Evolutionary conservation across 2,113 vertebrate genomes (phyloP).

Genomic region (Ornithorhynchus anatinus): DNA sequence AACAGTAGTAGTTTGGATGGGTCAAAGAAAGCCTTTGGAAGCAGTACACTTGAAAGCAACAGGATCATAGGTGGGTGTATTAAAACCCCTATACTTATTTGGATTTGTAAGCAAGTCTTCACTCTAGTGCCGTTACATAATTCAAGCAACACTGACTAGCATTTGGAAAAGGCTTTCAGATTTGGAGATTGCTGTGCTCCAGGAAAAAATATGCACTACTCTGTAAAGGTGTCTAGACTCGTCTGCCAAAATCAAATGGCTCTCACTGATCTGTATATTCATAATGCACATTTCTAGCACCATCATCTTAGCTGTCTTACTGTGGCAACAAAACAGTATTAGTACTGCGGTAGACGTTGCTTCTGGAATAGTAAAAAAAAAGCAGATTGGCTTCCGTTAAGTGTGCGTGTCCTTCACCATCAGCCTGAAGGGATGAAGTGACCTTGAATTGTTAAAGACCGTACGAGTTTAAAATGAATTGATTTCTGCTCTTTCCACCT

Average conservation of each 20-base stretch:
- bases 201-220: no score
- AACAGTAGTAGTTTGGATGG: no score
- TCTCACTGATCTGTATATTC: constrained; percentile 56
- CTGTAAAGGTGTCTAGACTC: constrained; percentile 11
- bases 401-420: constrained; percentile 28
- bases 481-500: constrained; percentile 1
- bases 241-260: neutral
- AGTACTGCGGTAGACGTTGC: constrained; percentile 2
- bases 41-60: no score
- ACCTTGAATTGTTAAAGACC: constrained; percentile 20
- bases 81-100: no score
- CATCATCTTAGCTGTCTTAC: constrained; percentile 57
- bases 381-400: constrained; percentile 28
- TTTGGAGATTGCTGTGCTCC: no score
- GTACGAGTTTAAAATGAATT: constrained; percentile 5
- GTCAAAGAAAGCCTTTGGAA: no score
- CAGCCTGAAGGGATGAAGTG: constrained; percentile 7
- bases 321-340: constrained; percentile 11
- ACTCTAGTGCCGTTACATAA: no score
- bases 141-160: no score
- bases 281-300: constrained; percentile 33
- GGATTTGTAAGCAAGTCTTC: no score
- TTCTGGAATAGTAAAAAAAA: constrained; percentile 51
- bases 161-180: no score
- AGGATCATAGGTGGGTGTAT: no score